phyloP scores from a whole-genome alignment of 37 sponge, comb jelly and placozoan species.

The Crambe crambe region DNA sequence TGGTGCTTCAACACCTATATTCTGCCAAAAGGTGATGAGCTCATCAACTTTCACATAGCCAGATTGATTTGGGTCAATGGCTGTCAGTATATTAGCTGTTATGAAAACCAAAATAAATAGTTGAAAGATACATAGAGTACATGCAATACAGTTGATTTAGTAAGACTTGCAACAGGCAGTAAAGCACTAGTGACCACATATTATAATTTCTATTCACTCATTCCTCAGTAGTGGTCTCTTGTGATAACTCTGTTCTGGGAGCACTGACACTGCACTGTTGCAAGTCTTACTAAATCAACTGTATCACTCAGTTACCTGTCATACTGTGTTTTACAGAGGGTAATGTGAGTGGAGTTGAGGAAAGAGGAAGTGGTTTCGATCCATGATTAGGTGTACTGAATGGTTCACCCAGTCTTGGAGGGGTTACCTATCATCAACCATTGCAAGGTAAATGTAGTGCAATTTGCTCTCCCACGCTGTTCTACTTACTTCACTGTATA shows the following conservation, averaged over 20 bases:
- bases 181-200: no score
- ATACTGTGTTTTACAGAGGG: not conserved
- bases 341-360: constrained; percentile 19
- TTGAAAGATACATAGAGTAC: no score
- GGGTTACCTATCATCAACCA: not conserved
- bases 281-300: no score
- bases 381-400: not conserved
- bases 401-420: constrained; percentile 19
- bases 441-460: not conserved
- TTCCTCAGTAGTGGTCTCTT: no score
- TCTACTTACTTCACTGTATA: not conserved
- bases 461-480: not conserved
- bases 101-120: no score
- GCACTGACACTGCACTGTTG: no score
- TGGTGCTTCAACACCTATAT: constrained; percentile 31
- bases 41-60: constrained; percentile 40
- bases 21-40: constrained; percentile 28
- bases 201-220: no score
- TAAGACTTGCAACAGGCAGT: no score
- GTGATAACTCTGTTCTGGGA: no score
- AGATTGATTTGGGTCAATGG: constrained; percentile 26
- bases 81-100: constrained; percentile 6
- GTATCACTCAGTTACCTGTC: no score
- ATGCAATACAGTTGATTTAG: no score
- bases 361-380: not conserved